A percentile compares a stretch with the other conserved stretches of the same genome.
phyloP scores from a whole-genome alignment of 2,113 vertebrate genomes.

The Oenanthe melanoleuca region DNA sequence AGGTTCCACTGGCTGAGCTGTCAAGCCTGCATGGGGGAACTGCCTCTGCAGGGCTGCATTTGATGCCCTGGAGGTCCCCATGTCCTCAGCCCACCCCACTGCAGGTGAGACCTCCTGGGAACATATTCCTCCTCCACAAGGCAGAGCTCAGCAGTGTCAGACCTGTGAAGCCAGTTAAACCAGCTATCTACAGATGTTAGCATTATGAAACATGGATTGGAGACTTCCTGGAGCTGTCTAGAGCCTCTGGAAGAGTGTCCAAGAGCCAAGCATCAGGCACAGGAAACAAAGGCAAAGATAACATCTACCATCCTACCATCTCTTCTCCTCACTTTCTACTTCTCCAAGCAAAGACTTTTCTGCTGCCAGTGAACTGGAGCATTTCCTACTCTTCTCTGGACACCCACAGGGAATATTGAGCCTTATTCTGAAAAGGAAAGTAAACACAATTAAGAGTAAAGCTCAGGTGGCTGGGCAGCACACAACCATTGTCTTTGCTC shows the following conservation, averaged over 20 bases:
- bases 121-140: neutral
- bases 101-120: neutral
- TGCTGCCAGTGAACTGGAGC: neutral
- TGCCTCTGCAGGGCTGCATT: neutral
- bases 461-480: neutral
- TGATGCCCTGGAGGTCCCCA: neutral
- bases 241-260: neutral
- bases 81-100: neutral
- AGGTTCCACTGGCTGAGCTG: neutral
- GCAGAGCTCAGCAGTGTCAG: accelerated
- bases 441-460: neutral
- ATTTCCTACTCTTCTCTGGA: neutral
- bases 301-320: neutral
- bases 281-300: constrained; percentile 15
- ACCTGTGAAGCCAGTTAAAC: neutral
- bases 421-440: neutral
- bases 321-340: neutral
- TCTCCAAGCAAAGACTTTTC: neutral
- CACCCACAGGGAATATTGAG: neutral
- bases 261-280: neutral
- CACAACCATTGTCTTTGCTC: neutral
- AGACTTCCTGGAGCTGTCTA: neutral
- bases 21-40: neutral
- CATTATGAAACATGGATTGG: neutral
- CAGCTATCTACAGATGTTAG: neutral